Percentiles rank a stretch among this genome's conserved stretches.
These are phyloP conservation scores for Tachystola acroxantha DNA, from an alignment of 2,888 invertebrate species.

Conservation along the genomic window DNA sequence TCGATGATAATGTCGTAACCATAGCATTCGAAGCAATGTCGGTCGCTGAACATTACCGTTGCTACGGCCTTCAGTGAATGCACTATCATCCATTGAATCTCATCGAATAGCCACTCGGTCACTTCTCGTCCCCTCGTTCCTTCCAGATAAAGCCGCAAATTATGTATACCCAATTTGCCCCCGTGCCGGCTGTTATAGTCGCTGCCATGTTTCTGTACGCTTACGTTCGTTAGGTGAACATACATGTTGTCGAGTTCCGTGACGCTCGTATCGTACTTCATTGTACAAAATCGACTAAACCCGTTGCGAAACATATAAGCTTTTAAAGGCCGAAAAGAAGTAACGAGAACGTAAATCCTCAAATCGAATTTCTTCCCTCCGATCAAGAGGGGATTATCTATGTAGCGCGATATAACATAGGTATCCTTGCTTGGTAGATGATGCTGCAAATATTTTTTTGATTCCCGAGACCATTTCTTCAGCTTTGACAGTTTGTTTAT, in stretches of 20 bases:
- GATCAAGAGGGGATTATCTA: constrained; percentile 94
- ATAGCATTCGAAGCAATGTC: constrained; percentile 95
- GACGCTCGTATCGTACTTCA: constrained; percentile 93
- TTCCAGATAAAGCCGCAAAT: constrained; percentile 91
- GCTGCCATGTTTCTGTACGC: constrained; percentile 95
- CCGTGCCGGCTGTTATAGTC: constrained; percentile 94
- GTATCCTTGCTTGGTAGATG: constrained; percentile 88
- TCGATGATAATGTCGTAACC: constrained; percentile 98
- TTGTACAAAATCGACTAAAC: constrained; percentile 96
- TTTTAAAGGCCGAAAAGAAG: constrained; percentile 94
- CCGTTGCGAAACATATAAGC: constrained; percentile 94
- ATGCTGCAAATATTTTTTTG: constrained; percentile 89
- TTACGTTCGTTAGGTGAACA: constrained; percentile 96
- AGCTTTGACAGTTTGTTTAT: constrained; percentile 95
- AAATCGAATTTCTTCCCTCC: constrained; percentile 97
- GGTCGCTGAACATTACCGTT: constrained; percentile 92
- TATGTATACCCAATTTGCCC: constrained; percentile 95
- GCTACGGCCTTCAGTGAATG: constrained; percentile 95
- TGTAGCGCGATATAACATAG: constrained; percentile 96
- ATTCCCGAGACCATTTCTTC: constrained; percentile 92
- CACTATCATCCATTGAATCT: constrained; percentile 92
- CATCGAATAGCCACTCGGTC: constrained; percentile 91
- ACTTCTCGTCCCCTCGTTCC: constrained; percentile 92
- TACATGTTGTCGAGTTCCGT: constrained; percentile 94
- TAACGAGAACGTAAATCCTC: constrained; percentile 92